Percentiles rank a stretch among this genome's conserved stretches.
Conservation (phyloP, 2,797 vertebrate genomes). For the Enteromius thamalakanensis region DNA sequence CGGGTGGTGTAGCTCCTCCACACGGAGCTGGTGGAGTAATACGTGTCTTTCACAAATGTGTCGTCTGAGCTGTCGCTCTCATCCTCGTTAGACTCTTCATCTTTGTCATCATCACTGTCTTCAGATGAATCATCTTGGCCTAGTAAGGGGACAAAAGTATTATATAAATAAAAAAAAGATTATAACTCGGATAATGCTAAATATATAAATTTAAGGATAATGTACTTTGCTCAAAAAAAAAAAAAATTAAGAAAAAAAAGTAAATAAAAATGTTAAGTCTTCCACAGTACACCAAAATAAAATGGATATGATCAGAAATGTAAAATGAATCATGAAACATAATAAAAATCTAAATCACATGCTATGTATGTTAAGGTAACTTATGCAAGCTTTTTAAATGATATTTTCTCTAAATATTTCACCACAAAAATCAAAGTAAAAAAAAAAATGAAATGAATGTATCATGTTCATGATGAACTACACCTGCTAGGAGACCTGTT, state of each 20-base stretch:
- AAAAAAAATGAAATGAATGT: neutral
- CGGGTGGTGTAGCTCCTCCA: slow-evolving; percentile 97
- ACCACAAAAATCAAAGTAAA: neutral
- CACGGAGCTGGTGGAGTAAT: slow-evolving; percentile 86
- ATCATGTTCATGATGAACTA: neutral
- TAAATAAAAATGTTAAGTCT: neutral
- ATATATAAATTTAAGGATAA: neutral
- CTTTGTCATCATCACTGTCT: slow-evolving; percentile 73
- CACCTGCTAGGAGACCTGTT: neutral
- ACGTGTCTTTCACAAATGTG: slow-evolving; percentile 93
- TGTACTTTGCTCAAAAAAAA: neutral
- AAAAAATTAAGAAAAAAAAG: neutral
- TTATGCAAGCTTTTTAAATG: neutral
- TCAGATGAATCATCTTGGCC: slow-evolving; percentile 74
- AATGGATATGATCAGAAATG: neutral
- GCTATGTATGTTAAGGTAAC: too few relatives aligned
- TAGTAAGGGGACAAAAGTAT: slow-evolving; percentile 44
- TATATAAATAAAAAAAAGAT: neutral
- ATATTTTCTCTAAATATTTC: neutral
- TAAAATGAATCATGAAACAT: neutral
- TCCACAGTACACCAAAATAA: neutral
- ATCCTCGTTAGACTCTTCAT: slow-evolving; percentile 86
- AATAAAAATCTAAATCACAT: neutral
- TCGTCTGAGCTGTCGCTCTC: slow-evolving; percentile 94
- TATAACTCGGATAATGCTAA: neutral